phyloP scores from a whole-genome alignment of 1,140 invertebrate species.

The Linepithema humile region DNA sequence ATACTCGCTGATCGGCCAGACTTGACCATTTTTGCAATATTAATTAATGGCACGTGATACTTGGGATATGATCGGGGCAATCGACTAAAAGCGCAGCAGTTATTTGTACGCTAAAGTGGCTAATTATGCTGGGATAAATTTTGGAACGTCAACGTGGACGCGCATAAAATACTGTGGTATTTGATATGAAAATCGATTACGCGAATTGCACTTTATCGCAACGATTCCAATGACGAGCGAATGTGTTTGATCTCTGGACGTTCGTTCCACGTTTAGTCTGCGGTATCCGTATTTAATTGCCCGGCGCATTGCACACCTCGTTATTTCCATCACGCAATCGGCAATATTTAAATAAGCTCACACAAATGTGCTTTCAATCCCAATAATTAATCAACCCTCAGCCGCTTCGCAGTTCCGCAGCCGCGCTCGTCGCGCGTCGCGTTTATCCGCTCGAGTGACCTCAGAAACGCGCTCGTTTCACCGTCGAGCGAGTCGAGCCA shows the following conservation, averaged over 20 bases:
- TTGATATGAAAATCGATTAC: constrained; percentile 67
- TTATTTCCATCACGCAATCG: constrained; percentile 67
- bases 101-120: constrained; percentile 57
- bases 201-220: constrained; percentile 57
- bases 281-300: constrained; percentile 62
- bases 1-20: not conserved
- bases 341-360: constrained; percentile 71
- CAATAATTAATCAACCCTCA: constrained; percentile 25
- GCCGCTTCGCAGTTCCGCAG: not conserved
- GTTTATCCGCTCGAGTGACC: constrained; percentile 26
- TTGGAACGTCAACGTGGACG: constrained; percentile 48
- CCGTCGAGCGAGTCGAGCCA: not conserved
- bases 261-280: not conserved
- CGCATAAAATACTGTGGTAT: constrained; percentile 40
- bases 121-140: constrained; percentile 66
- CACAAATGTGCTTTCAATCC: constrained; percentile 50
- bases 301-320: constrained; percentile 51
- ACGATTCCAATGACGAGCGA: constrained; percentile 53
- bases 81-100: constrained; percentile 43
- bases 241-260: constrained; percentile 27
- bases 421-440: not conserved
- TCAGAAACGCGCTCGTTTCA: constrained; percentile 3
- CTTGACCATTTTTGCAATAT: constrained; percentile 23
- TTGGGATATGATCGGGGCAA: not conserved
- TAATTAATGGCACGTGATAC: constrained; percentile 28